These are phyloP conservation scores for Cerastoderma edule DNA, from an alignment of 2,888 invertebrate genomes.

Conservation along the genomic window DNA sequence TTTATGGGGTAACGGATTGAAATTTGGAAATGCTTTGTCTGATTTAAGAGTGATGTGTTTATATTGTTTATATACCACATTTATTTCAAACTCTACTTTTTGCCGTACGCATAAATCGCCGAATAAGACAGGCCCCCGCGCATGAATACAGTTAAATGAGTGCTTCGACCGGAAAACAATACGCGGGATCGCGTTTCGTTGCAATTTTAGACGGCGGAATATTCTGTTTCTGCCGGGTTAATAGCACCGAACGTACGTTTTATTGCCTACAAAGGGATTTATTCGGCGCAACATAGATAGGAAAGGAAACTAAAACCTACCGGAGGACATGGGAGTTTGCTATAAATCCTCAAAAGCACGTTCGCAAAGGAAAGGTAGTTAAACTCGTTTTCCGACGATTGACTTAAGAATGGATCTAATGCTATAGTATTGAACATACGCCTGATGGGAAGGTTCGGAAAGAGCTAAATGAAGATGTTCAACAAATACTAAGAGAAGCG, in stretches of 20 bases:
- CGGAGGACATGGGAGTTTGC: no score
- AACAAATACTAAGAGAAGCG: no score
- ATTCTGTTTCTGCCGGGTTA: constrained; percentile 6
- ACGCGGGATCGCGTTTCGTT: constrained; percentile 21
- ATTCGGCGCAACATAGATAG: constrained; percentile 11
- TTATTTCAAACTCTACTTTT: constrained; percentile 24
- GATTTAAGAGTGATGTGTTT: constrained; percentile 21
- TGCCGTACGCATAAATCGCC: background rate
- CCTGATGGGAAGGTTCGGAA: no score
- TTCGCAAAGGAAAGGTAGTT: no score
- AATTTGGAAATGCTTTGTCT: no score
- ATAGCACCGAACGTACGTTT: constrained; percentile 14
- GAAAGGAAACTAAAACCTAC: constrained; percentile 19
- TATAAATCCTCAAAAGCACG: no score
- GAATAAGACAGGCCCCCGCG: constrained; percentile 4
- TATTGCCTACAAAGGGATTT: background rate
- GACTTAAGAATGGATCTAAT: no score
- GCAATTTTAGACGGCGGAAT: constrained; percentile 20
- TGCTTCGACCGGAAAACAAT: constrained; percentile 23
- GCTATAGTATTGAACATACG: no score
- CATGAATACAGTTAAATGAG: constrained; percentile 6
- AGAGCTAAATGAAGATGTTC: no score
- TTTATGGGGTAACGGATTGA: no score
- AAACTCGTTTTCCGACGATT: no score
- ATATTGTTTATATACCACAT: constrained; percentile 20